Percentiles rank a stretch among this genome's conserved stretches.
Evolutionary conservation across 2,888 invertebrate species (phyloP).

Genomic region (Vandiemenella viatica): DNA sequence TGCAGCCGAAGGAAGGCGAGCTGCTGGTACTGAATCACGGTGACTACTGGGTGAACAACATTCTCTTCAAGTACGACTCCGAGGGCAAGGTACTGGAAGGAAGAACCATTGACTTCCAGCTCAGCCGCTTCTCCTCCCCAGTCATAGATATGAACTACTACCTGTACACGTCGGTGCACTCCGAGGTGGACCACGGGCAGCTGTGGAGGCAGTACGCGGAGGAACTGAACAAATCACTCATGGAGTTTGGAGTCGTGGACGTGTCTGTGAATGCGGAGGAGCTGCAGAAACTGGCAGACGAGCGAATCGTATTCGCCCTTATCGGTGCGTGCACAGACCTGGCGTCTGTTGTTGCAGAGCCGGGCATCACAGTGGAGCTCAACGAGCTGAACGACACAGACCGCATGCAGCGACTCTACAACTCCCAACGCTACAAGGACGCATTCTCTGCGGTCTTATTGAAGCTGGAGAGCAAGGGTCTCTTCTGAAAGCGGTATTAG

Average conservation of each 20-base stretch:
- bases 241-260: neutral
- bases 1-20: neutral
- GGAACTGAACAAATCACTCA: neutral
- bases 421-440: too few species aligned
- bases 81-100: conserved; percentile 16
- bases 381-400: neutral
- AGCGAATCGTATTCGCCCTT: neutral
- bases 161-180: conserved; percentile 9
- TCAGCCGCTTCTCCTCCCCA: conserved; percentile 8
- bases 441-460: neutral
- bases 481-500: too few species aligned
- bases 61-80: conserved; percentile 11
- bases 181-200: neutral
- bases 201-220: neutral
- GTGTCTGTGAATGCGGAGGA: neutral
- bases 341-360: neutral
- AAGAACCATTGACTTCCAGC: conserved; percentile 8
- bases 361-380: neutral
- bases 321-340: neutral
- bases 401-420: neutral
- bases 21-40: conserved; percentile 8
- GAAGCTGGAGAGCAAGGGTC: too few species aligned
- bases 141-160: conserved; percentile 7
- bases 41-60: conserved; percentile 9
- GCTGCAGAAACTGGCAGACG: neutral